Evolutionary conservation across 2,888 invertebrate species (phyloP).

Genomic region (Campoletis raptor): DNA sequence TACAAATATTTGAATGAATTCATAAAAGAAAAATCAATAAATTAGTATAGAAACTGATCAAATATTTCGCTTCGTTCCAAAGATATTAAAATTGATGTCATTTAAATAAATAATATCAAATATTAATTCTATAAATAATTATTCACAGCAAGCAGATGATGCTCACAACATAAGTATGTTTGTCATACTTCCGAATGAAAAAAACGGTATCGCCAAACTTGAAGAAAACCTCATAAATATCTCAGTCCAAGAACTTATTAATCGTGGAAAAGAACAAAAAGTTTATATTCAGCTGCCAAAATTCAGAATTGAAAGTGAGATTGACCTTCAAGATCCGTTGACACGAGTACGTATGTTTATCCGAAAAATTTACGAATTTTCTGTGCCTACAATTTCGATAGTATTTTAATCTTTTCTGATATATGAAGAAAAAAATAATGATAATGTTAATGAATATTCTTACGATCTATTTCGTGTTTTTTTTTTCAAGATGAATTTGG

Average conservation of each 20-base stretch:
- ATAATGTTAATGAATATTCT: not conserved
- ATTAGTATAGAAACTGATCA: too few species aligned
- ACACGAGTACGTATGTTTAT: not conserved
- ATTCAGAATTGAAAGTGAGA: constrained; percentile 44
- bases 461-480: not conserved
- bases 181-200: constrained; percentile 51
- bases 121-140: not conserved
- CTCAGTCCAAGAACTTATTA: not conserved
- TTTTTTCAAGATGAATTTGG: constrained; percentile 89
- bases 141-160: constrained; percentile 9
- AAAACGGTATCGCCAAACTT: constrained; percentile 2
- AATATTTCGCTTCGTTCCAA: too few species aligned
- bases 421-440: not conserved
- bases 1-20: too few species aligned
- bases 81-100: too few species aligned
- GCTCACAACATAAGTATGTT: constrained; percentile 47
- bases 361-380: not conserved
- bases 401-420: not conserved
- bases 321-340: constrained; percentile 20
- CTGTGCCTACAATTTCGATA: too few species aligned
- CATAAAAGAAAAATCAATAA: too few species aligned
- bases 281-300: constrained; percentile 28
- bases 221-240: constrained; percentile 35
- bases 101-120: too few species aligned
- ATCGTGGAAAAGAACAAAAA: not conserved